Conservation (phyloP, 2,888 invertebrate genomes). For the Iselma pallidipennis region DNA sequence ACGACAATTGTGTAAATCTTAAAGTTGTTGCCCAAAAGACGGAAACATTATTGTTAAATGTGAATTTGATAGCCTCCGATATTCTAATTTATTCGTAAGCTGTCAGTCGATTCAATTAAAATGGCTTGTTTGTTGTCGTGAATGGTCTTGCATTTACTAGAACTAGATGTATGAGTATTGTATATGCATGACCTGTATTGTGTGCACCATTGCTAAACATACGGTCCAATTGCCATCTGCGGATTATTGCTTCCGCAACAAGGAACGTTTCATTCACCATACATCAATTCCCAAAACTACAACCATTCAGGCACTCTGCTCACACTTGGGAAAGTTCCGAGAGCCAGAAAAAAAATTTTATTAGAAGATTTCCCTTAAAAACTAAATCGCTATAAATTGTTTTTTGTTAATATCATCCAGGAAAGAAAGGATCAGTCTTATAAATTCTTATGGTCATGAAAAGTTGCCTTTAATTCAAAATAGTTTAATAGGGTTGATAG, state of each 20-base stretch:
- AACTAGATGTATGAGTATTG: slow-evolving; percentile 50
- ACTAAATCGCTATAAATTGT: no score
- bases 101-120: slow-evolving; percentile 51
- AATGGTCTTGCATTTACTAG: slow-evolving; percentile 47
- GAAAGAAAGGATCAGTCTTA: no score
- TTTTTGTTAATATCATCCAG: no score
- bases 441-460: no score
- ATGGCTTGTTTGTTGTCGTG: slow-evolving; percentile 48
- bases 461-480: no score
- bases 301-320: no score
- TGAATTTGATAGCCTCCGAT: slow-evolving; percentile 33
- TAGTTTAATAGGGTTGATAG: no score
- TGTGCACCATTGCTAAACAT: slow-evolving; percentile 35
- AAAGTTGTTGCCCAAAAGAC: slow-evolving; percentile 16
- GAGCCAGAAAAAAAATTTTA: no score
- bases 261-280: background rate
- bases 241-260: slow-evolving; percentile 15
- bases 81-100: slow-evolving; percentile 47
- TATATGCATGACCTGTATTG: slow-evolving; percentile 42
- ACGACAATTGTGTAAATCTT: slow-evolving; percentile 8
- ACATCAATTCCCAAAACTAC: background rate
- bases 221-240: slow-evolving; percentile 37
- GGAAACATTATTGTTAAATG: slow-evolving; percentile 41
- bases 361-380: background rate
- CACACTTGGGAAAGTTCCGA: no score